Evolutionary conservation across 2,888 invertebrate genomes (phyloP), one percentile per base, ranked within the genome.

Genomic region (Acrocyrtus sp.): DNA sequence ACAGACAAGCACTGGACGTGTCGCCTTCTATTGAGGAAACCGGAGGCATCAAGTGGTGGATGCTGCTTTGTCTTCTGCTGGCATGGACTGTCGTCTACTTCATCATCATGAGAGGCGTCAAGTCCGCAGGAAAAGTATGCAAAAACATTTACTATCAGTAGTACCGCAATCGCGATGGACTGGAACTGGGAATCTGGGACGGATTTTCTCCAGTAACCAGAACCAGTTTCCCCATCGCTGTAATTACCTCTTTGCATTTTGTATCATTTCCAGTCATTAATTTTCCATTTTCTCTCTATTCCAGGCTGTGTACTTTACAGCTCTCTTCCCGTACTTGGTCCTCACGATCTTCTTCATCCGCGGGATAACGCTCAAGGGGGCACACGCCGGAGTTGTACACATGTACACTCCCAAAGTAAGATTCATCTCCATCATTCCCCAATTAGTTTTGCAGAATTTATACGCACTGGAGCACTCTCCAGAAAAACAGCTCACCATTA

Each of bases 241-340:
- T n/a, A n/a, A n/a, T n/a, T n/a, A n/a, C n/a, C n/a, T n/a, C n/a
- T n/a, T n/a, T n/a, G n/a, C n/a, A n/a, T n/a, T n/a, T n/a, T n/a
- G n/a, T n/a, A n/a, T n/a, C n/a, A n/a, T n/a, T n/a, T n/a, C n/a
- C n/a, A n/a, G n/a, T n/a, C n/a, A n/a, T n/a, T n/a, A 48, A 21
- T 58, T 61, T 48, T 48, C 19, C 48, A 6, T 17, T 48, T 17
- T 48, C 12, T 48, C n/a, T 48, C 48, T 10, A 19, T 15, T 48
- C n/a, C n/a, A n/a, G n/a, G 94, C 95, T 82, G 95, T 96, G 77
- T 96, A 96, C 85, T 94, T 97, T 85, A 97, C 97, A 12, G 96
- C 97, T 1, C 89, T 96, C 83, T 97, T 97, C 85, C 97, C 97
- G 1, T 97, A 97, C 86, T 86, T 92, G 72, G 96, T 97, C 79